Conservation (phyloP, 2,113 vertebrate species). For the Poeciliopsis turrubarensis region DNA sequence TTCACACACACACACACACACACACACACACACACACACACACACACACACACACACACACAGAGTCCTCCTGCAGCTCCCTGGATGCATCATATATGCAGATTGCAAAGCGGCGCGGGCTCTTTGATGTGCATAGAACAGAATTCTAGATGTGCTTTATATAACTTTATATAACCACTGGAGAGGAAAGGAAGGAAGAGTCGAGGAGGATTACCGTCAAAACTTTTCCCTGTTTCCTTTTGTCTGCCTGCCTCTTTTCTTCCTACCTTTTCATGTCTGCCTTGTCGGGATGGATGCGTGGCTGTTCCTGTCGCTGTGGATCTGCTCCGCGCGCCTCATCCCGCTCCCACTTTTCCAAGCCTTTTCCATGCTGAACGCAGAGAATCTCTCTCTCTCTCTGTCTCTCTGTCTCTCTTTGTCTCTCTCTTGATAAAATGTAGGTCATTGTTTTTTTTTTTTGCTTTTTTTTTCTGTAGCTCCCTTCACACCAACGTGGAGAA, state of each 20-base stretch:
- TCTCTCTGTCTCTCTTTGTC: neutral
- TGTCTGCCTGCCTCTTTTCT: conserved; percentile 36
- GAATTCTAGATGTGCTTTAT: conserved; percentile 79
- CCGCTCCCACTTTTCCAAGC: neutral
- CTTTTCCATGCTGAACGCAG: conserved; percentile 26
- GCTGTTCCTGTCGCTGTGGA: conserved; percentile 27
- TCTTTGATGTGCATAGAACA: conserved; percentile 75
- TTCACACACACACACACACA: conserved; percentile 24
- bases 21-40: conserved; percentile 29
- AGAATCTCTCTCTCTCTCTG: conserved; percentile 8
- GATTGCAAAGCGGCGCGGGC: conserved; percentile 66
- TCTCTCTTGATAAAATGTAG: conserved; percentile 67
- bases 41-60: conserved; percentile 26
- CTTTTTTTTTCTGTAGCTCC: conserved; percentile 44
- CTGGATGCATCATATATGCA: conserved; percentile 72
- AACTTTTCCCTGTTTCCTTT: conserved; percentile 64
- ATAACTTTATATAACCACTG: conserved; percentile 71
- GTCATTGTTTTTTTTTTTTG: conserved; percentile 57
- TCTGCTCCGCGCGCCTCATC: conserved; percentile 11
- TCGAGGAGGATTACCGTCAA: conserved; percentile 69
- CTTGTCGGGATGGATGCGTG: conserved; percentile 56
- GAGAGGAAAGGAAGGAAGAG: conserved; percentile 57
- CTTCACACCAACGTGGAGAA: conserved; percentile 48
- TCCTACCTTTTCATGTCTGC: conserved; percentile 45
- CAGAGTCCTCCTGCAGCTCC: conserved; percentile 50